phyloP scores from a whole-genome alignment of 2,888 invertebrate species.

The Agapetus fuscipes region DNA sequence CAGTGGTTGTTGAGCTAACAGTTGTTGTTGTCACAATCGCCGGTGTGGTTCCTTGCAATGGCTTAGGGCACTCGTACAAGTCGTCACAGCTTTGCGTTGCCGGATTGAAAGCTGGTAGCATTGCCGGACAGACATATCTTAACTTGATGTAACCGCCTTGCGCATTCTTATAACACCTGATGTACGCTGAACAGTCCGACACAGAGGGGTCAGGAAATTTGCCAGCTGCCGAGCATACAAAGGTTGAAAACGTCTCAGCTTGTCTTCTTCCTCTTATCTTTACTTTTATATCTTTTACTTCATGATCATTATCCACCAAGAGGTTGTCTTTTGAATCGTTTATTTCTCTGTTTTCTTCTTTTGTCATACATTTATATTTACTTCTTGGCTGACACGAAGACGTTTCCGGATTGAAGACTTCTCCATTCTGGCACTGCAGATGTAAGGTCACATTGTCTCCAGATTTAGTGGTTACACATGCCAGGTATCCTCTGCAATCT shows the following conservation, averaged over 20 bases:
- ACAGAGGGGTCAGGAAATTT: background rate
- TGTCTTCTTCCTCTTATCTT: too few relatives aligned
- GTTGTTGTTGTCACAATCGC: too few relatives aligned
- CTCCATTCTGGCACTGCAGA: slow-evolving; percentile 6
- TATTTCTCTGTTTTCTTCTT: too few relatives aligned
- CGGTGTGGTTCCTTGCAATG: too few relatives aligned
- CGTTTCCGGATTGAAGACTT: slow-evolving; percentile 10
- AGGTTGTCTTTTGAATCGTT: too few relatives aligned
- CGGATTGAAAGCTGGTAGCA: background rate
- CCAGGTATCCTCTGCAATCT: slow-evolving; percentile 12
- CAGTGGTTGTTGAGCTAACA: too few relatives aligned
- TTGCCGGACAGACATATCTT: background rate
- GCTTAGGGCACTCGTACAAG: background rate
- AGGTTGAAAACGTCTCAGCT: background rate
- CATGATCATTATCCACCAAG: too few relatives aligned
- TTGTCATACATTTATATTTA: too few relatives aligned
- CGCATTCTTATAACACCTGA: background rate
- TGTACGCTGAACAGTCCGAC: background rate
- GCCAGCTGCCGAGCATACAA: background rate
- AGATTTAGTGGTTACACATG: slow-evolving; percentile 6
- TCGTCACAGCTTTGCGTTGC: background rate
- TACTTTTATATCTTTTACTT: too few relatives aligned
- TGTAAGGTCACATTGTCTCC: slow-evolving; percentile 4
- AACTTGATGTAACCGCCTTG: background rate
- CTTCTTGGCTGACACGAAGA: slow-evolving; percentile 7